Evolutionary conservation across 92 coral and sea anemone species (phyloP).

Genomic region (Blastomussa wellsi): DNA sequence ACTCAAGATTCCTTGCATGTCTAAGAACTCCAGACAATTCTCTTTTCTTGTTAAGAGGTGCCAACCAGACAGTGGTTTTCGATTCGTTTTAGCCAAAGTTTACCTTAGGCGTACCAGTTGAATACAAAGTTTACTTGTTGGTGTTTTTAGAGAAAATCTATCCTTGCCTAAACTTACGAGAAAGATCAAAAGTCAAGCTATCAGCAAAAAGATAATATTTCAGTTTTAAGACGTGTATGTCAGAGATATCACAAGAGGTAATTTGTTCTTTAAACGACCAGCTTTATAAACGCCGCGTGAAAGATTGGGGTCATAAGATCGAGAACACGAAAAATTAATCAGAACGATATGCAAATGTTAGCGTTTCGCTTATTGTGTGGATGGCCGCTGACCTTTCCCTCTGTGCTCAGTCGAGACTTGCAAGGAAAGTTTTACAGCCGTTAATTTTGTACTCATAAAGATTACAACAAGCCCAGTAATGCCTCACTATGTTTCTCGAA

Average conservation of each 20-base stretch:
- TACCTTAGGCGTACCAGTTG: conserved; percentile 8
- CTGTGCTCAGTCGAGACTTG: not conserved
- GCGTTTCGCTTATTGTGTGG: not conserved
- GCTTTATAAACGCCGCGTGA: conserved; percentile 38
- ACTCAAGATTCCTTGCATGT: conserved; percentile 25
- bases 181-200: conserved; percentile 37
- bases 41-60: not conserved
- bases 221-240: conserved; percentile 30
- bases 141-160: conserved; percentile 12
- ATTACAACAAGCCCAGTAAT: not conserved
- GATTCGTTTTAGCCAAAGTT: conserved; percentile 12
- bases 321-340: conserved; percentile 20
- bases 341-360: conserved; percentile 23
- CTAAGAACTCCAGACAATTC: not conserved
- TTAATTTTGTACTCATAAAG: not conserved
- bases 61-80: not conserved
- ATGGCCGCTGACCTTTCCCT: not conserved
- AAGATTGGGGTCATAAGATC: not conserved
- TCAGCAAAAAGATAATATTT: conserved; percentile 28
- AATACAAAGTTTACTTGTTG: conserved; percentile 20
- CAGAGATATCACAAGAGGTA: conserved; percentile 45
- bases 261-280: conserved; percentile 45
- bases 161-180: not conserved
- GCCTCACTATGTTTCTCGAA: not conserved
- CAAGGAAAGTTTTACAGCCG: not conserved